Conservation (phyloP, 2,888 invertebrate genomes). For the Tenthredo amoena region DNA sequence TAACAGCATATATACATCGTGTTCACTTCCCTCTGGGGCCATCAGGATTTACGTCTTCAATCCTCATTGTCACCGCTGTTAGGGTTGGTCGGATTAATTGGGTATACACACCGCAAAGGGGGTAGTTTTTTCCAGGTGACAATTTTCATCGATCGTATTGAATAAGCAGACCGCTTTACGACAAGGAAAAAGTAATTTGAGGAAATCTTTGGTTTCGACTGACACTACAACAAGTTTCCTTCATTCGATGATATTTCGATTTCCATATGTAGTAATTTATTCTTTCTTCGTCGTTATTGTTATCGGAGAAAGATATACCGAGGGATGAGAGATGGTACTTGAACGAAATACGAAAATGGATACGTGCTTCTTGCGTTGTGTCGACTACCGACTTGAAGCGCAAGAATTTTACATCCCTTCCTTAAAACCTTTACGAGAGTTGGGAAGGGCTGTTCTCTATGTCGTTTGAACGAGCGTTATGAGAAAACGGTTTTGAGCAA, state of each 20-base stretch:
- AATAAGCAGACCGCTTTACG: not conserved
- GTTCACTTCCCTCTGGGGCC: not conserved
- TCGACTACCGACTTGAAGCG: not conserved
- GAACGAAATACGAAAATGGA: not conserved
- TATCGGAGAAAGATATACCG: not conserved
- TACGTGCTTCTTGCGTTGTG: not conserved
- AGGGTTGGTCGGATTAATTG: not conserved
- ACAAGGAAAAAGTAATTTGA: too few species aligned
- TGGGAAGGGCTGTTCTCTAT: not conserved
- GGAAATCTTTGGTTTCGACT: too few species aligned
- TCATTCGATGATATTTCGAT: too few species aligned
- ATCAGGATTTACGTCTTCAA: not conserved
- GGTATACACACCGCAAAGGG: not conserved
- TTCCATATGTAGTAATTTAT: not conserved
- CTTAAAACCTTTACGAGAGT: not conserved
- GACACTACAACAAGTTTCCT: too few species aligned
- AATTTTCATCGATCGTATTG: not conserved
- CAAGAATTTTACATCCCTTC: not conserved
- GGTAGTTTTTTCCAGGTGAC: not conserved
- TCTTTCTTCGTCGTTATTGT: not conserved
- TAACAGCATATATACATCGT: not conserved
- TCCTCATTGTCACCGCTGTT: conserved; percentile 12
- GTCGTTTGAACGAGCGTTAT: not conserved
- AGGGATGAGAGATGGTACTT: too few species aligned
- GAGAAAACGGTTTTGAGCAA: not conserved